Base-by-base conservation (phyloP, 1,140 invertebrate species). In the Medauroidea extradentata region DNA sequence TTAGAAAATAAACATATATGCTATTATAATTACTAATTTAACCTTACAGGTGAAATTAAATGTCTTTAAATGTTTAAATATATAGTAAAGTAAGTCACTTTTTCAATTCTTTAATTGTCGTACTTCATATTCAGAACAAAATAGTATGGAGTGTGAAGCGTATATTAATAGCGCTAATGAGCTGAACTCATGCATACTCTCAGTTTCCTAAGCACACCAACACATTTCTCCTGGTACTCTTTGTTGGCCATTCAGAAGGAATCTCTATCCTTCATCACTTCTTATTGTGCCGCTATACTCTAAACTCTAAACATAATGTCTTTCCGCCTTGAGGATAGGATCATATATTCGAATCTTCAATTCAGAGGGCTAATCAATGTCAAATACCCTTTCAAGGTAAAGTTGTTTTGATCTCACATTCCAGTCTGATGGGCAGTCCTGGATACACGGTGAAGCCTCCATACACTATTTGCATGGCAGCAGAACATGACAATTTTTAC, bases 261-360 rank as follows among this genome's bases (percentile, higher is more conserved):
- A 71, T 96, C 93, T 68, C 93, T 87, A 77, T 99, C 94, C 78
- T 98, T 98, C 82, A 96, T 98, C 16, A 99, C 93, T 76, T 98
- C 93, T 1, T 96, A 96, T 51, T 99, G 79, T 0, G 99, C 96
- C 49, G 98, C 95, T 50, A 97, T 97, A n/a, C n/a, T n/a, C n/a
- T n/a, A n/a, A n/a, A n/a, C 97, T 71, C 98, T 94, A 74, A 99
- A 99, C 13, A 99, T 97, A 94, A 99, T 98, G 76, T 99, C 96
- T 79, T 99, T 99, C 63, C 97, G 84, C 60, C 94, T 81, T 0
- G 97, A 96, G 1, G n/a, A n/a, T n/a, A n/a, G 96, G 96, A 77
- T 99, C 97, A 79, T 99, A 97, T 65, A 99, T 99, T 63, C 95
- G 88, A 62, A 99, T 98, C 82, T 99, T 99, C 78, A 99, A 99